These are phyloP conservation scores for Momotus momota DNA, from an alignment of 2,797 vertebrate species.

Conservation along the genomic window DNA sequence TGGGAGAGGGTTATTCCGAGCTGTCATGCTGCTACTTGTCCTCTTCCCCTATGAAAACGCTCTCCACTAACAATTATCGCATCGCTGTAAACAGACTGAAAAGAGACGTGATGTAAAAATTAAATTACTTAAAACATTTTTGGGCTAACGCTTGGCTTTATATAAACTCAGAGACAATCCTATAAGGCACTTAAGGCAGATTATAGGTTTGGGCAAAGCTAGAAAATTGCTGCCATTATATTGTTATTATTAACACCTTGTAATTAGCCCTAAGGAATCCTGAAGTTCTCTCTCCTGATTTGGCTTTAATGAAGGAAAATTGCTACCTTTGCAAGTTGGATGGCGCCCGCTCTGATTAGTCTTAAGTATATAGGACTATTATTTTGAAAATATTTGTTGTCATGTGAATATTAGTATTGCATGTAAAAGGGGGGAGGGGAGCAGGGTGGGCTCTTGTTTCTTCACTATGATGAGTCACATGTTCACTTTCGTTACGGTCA, in stretches of 20 bases:
- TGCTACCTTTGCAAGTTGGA: constrained; percentile 95
- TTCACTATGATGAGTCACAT: constrained; percentile 35
- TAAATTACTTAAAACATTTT: constrained; percentile 83
- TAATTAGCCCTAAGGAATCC: constrained; percentile 97
- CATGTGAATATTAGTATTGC: constrained; percentile 82
- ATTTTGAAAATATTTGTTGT: constrained; percentile 87
- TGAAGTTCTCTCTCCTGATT: constrained; percentile 96
- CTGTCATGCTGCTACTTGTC: constrained; percentile 75
- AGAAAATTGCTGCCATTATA: constrained; percentile 98
- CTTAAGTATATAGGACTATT: constrained; percentile 88
- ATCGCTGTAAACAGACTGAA: constrained; percentile 76
- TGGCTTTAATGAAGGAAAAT: constrained; percentile 98
- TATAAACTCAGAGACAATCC: constrained; percentile 87
- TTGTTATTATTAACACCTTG: constrained; percentile 99
- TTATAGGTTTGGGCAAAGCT: constrained; percentile 91
- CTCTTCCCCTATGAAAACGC: constrained; percentile 46
- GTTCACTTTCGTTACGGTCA: constrained; percentile 28
- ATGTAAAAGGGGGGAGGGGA: constrained; percentile 32
- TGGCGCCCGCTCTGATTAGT: constrained; percentile 97
- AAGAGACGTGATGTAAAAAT: constrained; percentile 86
- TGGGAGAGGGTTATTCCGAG: constrained; percentile 50
- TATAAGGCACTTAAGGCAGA: constrained; percentile 87
- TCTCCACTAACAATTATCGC: constrained; percentile 76
- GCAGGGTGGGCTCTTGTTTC: not conserved
- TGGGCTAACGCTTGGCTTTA: constrained; percentile 82